Conservation (phyloP, 1,140 invertebrate species). For the Rhizoglyphus robini region DNA sequence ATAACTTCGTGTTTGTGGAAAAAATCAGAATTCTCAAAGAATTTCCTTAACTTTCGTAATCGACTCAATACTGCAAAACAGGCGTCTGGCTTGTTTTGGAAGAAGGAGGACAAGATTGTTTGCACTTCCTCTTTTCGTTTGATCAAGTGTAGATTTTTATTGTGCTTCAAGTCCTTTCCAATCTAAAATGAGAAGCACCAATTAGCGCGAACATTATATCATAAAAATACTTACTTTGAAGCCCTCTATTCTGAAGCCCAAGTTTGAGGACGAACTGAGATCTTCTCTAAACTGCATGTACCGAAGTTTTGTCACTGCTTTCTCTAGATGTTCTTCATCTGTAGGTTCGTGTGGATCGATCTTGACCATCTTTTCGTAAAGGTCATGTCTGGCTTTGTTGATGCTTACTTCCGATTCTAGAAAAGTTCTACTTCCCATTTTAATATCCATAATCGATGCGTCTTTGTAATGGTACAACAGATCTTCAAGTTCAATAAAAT, state of each 20-base stretch:
- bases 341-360: conserved; percentile 78
- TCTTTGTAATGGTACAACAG: conserved; percentile 72
- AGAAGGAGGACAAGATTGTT: conserved; percentile 61
- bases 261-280: conserved; percentile 74
- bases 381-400: conserved; percentile 80
- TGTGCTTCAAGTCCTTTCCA: conserved; percentile 29
- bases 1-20: conserved; percentile 83
- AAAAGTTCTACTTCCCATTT: conserved; percentile 85
- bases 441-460: conserved; percentile 89
- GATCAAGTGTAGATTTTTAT: conserved; percentile 46
- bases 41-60: conserved; percentile 56
- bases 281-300: conserved; percentile 96
- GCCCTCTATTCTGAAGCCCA: conserved; percentile 91
- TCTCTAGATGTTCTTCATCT: conserved; percentile 67
- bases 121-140: conserved; percentile 59
- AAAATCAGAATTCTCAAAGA: conserved; percentile 69
- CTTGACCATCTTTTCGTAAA: conserved; percentile 97
- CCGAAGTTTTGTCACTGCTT: conserved; percentile 82
- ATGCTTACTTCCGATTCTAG: conserved; percentile 89
- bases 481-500: conserved; percentile 80
- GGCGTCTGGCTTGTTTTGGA: conserved; percentile 48
- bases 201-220: background rate
- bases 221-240: conserved; percentile 50
- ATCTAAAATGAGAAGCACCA: conserved; percentile 28
- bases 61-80: conserved; percentile 52